Percentiles rank a stretch among this genome's conserved stretches.
Evolutionary conservation across 2,888 invertebrate species (phyloP).

Genomic region (Drosophila antonietae): DNA sequence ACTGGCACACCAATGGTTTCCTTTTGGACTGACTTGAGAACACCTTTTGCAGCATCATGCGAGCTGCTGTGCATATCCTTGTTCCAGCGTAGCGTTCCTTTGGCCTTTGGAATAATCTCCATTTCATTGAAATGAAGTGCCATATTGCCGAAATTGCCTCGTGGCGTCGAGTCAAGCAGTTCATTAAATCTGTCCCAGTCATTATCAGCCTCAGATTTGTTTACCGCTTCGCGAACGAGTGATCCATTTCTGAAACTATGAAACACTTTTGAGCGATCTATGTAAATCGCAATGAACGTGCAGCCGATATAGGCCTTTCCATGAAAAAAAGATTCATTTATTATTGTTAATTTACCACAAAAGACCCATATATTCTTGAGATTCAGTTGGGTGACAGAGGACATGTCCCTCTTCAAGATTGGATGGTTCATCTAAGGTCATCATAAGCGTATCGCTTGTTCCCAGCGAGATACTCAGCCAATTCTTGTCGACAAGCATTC

Average conservation of each 20-base stretch:
- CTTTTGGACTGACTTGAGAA: slow-evolving; percentile 73
- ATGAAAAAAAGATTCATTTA: background rate
- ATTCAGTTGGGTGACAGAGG: slow-evolving; percentile 93
- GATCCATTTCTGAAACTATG: slow-evolving; percentile 96
- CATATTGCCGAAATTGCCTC: slow-evolving; percentile 97
- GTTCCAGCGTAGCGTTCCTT: slow-evolving; percentile 89
- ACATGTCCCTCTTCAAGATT: slow-evolving; percentile 92
- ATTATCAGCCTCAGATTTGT: slow-evolving; percentile 90
- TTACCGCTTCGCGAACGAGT: slow-evolving; percentile 91
- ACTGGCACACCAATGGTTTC: background rate
- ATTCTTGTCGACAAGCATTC: slow-evolving; percentile 91
- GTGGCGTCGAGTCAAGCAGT: slow-evolving; percentile 91
- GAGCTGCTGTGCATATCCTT: slow-evolving; percentile 85
- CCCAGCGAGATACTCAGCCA: slow-evolving; percentile 96
- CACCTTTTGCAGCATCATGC: slow-evolving; percentile 76
- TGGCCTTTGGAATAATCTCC: slow-evolving; percentile 88
- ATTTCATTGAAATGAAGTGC: slow-evolving; percentile 85
- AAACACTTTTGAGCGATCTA: background rate
- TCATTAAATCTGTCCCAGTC: slow-evolving; percentile 95
- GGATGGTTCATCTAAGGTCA: slow-evolving; percentile 89
- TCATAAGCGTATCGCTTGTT: slow-evolving; percentile 96
- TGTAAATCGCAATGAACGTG: background rate
- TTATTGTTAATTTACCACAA: slow-evolving; percentile 88
- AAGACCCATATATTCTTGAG: slow-evolving; percentile 93
- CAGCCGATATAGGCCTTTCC: background rate